These are phyloP conservation scores for Euzophera pinguis DNA, from an alignment of 2,888 invertebrate genomes.

Conservation along the genomic window DNA sequence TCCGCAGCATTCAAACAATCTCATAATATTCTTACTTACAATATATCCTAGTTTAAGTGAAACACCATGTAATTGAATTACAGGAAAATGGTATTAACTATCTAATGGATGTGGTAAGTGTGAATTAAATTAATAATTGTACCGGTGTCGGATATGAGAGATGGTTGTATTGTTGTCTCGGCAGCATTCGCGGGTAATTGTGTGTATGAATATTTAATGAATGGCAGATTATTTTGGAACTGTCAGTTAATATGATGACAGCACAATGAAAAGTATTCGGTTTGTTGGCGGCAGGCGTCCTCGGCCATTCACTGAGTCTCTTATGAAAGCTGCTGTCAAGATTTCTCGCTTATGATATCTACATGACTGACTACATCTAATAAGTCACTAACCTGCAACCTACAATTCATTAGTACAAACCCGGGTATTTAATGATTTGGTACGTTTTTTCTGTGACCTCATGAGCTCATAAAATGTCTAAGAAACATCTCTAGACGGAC, in stretches of 20 bases:
- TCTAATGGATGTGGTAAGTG: constrained; percentile 35
- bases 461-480: neutral
- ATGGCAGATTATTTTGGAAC: constrained; percentile 73
- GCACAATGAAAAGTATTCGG: constrained; percentile 68
- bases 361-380: constrained; percentile 17
- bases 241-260: constrained; percentile 73
- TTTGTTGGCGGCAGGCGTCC: constrained; percentile 58
- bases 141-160: constrained; percentile 43
- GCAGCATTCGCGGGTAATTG: constrained; percentile 62
- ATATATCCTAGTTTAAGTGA: constrained; percentile 20
- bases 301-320: constrained; percentile 36
- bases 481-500: no score
- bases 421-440: neutral
- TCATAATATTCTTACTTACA: constrained; percentile 18
- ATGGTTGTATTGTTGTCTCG: constrained; percentile 51
- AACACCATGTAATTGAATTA: constrained; percentile 31
- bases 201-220: constrained; percentile 66
- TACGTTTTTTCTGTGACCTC: neutral
- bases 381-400: constrained; percentile 12
- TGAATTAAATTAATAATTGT: constrained; percentile 58
- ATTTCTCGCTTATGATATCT: constrained; percentile 27
- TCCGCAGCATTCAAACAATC: constrained; percentile 29
- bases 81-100: constrained; percentile 35
- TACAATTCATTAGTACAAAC: constrained; percentile 4
- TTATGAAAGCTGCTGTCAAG: constrained; percentile 48